Base-by-base conservation (phyloP, 2,888 invertebrate species). In the Melikaiella ostensackeni region DNA sequence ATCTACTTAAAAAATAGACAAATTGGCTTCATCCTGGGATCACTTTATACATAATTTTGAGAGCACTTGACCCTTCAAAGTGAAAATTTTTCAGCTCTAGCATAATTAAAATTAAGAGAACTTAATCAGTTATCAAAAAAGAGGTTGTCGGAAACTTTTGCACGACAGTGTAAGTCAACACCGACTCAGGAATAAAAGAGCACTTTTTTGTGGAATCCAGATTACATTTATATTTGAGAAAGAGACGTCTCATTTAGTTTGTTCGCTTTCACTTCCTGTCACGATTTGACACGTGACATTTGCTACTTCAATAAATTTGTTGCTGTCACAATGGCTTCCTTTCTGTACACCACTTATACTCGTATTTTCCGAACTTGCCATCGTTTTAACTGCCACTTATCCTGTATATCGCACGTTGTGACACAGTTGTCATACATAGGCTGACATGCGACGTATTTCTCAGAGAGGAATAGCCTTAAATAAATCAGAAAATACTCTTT, bases 351-450 rank as follows among this genome's bases (percentile, higher is more conserved):
- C 2, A 50, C 50, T 50, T 50, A 21, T 21, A n/a, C n/a, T n/a
- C n/a, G n/a, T n/a, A 21, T 50, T 50, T 50, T 50, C 50, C 9
- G 50, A 50, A 50, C n/a, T 21, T 50, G 50, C n/a, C 50, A 50
- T 50, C 50, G n/a, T 50, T 50, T 50, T 50, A 50, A 50, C n/a
- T 50, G 50, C 50, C 50, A 50, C 50, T 50, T 50, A 21, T 21
- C 50, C n/a, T 50, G 50, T 50, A 7, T 21, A 50, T 50, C 50
- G 50, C 50, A 21, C n/a, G 9, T n/a, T 50, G 50, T 50, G 50
- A 50, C 50, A 50, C 50, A 50, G 50, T n/a, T 50, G n/a, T n/a
- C 50, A 50, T 21, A 50, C 2, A 50, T 50, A 50, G 50, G 50
- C 21, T 50, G 50, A 50, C 50, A 50, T 21, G 50, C 50, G n/a